phyloP scores from a whole-genome alignment of 2,797 vertebrate genomes.

The Cyprinodon diabolis region DNA sequence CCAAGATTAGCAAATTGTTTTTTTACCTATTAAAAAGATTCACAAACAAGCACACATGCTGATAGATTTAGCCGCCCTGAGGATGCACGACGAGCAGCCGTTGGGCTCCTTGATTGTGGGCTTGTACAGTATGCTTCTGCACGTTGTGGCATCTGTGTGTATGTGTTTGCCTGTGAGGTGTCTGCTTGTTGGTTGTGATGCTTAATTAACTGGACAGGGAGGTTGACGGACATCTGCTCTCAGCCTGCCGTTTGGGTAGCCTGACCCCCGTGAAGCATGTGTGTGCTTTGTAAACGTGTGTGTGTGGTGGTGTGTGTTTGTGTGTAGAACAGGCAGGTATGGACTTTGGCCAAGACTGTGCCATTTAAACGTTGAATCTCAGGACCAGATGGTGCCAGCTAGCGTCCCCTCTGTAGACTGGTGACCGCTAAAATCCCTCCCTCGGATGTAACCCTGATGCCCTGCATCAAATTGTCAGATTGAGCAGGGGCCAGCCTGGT shows the following conservation, averaged over 20 bases:
- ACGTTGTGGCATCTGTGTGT: conserved; percentile 13
- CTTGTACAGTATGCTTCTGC: conserved; percentile 41
- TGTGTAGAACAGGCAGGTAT: conserved; percentile 62
- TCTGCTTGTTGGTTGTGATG: conserved; percentile 54
- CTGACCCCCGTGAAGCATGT: conserved; percentile 56
- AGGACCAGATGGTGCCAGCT: conserved; percentile 83
- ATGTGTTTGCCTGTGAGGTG: conserved; percentile 29
- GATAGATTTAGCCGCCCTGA: not conserved
- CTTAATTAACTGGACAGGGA: conserved; percentile 80
- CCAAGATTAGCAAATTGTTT: not conserved
- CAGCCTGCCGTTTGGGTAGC: conserved; percentile 71
- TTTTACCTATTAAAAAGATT: not conserved
- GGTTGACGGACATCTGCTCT: conserved; percentile 80
- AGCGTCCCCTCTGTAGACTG: conserved; percentile 70
- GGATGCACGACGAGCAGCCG: conserved; percentile 20
- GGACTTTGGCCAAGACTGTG: conserved; percentile 74
- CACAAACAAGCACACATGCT: conserved; percentile 5
- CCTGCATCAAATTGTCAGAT: conserved; percentile 72
- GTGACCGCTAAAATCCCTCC: conserved; percentile 78
- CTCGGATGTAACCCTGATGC: conserved; percentile 66
- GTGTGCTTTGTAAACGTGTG: conserved; percentile 36
- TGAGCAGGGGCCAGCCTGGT: conserved; percentile 37
- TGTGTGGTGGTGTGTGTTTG: conserved; percentile 36
- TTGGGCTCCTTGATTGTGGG: conserved; percentile 27
- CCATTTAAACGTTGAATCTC: conserved; percentile 70